Evolutionary conservation across 2,113 vertebrate species (phyloP).

Genomic region (Heterotilapia buettikoferi): DNA sequence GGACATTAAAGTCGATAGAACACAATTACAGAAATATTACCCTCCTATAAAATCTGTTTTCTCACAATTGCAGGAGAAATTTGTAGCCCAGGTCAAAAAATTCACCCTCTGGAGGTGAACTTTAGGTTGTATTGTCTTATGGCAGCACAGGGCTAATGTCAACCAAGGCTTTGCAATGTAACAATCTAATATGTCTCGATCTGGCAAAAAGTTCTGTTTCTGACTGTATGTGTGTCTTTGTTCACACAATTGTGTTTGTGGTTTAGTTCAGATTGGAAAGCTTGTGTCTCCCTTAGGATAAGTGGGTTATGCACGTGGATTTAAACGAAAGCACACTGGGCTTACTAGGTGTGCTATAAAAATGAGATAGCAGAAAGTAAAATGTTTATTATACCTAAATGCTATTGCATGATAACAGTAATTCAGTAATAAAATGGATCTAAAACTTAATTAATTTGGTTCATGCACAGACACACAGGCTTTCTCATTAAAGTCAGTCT

Average conservation of each 20-base stretch:
- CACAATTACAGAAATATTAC: background rate
- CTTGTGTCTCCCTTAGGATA: background rate
- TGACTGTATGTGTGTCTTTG: background rate
- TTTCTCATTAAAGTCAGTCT: background rate
- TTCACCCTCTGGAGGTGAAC: background rate
- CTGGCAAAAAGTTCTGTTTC: background rate
- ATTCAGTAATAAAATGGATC: background rate
- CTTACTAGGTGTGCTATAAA: background rate
- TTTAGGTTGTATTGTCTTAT: background rate
- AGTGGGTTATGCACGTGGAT: background rate
- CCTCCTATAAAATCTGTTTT: background rate
- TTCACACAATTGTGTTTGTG: background rate
- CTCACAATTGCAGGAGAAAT: background rate
- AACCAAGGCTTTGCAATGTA: background rate
- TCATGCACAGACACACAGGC: background rate
- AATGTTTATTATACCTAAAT: background rate
- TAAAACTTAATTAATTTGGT: background rate
- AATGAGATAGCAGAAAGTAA: background rate
- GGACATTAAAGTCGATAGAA: background rate
- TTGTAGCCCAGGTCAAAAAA: background rate
- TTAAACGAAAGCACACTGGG: background rate
- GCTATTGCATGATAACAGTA: background rate
- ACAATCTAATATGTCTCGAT: background rate
- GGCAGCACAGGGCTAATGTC: background rate
- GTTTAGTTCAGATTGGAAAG: background rate